phyloP scores from a whole-genome alignment of 2,797 vertebrate species.

The Cryptoprocta ferox region DNA sequence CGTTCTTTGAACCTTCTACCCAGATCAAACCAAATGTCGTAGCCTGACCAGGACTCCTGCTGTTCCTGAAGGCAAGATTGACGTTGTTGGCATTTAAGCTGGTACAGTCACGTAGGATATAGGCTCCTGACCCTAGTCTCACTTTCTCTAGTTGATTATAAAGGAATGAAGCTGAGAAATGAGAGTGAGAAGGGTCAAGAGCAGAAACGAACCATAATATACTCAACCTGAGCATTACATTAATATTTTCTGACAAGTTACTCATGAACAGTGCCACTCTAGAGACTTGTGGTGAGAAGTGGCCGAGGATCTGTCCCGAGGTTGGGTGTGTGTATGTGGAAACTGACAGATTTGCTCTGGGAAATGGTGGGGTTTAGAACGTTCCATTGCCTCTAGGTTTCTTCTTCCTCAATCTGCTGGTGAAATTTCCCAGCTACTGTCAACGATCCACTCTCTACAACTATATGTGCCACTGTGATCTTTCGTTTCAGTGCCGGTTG shows the following conservation, averaged over 20 bases:
- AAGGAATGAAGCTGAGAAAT: conserved; percentile 27
- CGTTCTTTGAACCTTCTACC: neutral
- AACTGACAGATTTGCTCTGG: neutral
- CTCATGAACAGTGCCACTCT: neutral
- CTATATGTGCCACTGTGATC: neutral
- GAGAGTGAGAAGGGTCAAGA: neutral
- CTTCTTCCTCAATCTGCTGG: neutral
- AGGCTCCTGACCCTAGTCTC: neutral
- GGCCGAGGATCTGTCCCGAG: neutral
- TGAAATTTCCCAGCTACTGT: neutral
- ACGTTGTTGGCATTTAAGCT: neutral
- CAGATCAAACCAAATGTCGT: neutral
- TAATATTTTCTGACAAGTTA: conserved; percentile 5
- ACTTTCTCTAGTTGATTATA: neutral
- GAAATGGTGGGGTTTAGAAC: neutral
- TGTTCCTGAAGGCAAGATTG: neutral
- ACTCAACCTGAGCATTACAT: conserved; percentile 7
- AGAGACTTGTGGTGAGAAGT: neutral
- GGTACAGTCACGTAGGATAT: neutral
- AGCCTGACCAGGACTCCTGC: neutral
- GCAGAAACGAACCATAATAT: neutral
- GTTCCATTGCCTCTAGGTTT: conserved; percentile 10
- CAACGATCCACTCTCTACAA: neutral
- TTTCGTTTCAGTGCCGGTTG: conserved; percentile 94
- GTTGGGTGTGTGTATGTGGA: neutral